Base-by-base conservation (phyloP, 2,113 vertebrate species). In the Ascaphus truei region DNA sequence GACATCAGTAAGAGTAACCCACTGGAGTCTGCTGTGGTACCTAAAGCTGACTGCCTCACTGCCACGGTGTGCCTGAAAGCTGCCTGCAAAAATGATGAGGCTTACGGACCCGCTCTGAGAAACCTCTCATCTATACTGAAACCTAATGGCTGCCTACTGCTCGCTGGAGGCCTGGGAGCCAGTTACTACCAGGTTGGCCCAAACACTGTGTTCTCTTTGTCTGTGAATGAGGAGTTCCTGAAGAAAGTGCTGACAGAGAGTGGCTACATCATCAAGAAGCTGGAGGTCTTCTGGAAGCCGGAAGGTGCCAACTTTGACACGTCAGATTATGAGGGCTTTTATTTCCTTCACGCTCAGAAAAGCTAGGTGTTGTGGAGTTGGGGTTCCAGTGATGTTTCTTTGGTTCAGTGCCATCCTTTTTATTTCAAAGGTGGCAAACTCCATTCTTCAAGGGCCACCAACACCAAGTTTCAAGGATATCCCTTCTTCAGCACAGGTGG, bases 41-140 rank as follows among this genome's bases (percentile, higher is more conserved):
- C 74, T 11, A 69, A 16, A 0, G 72, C 62, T 0, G 68, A 76
- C 27, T 73, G 76, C 22, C 13, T 83, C 33, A 1, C 73, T 6
- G 80, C 73, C 7, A 77, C 55, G 1, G 72, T 76, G 20, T 79
- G 78, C 39, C 75, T 82, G 1, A 30, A 83, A 57, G 52, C 66
- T 6, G 72, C 75, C 3, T 80, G 78, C 41, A 62, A 60, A 26
- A 55, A 81, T 51, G 41, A n/a, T 5, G 25, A 15, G 1, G 22
- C 43, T 1, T 81, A 68, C 60, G 25, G 7, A 2, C 31, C 18
- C 0, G 68, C 77, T 5, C 31, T 76, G 15, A 5, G 11, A 11
- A 69, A 68, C 20, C 18, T 77, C 34, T 47, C 34, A 34, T 33
- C 41, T 10, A 55, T 81, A 12, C 50, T 85, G 23, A 37, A 39